Evolutionary conservation across 2,113 vertebrate species (phyloP), one percentile per base, ranked within the genome.

Genomic region (Desmodus rotundus): DNA sequence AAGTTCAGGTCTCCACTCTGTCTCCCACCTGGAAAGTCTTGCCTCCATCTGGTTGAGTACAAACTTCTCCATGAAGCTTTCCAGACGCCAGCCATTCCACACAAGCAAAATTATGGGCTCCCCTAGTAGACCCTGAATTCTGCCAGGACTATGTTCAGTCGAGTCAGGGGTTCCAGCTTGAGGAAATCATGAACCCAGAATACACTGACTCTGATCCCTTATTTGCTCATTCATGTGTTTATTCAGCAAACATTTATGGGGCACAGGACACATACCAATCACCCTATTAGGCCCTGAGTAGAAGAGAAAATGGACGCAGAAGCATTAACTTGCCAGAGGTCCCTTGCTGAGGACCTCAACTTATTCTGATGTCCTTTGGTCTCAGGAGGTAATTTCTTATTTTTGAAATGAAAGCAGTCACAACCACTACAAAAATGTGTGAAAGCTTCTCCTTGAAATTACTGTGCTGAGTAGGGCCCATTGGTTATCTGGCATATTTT

Each of bases 361-460:
- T 95, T 87, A 16, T 54, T 74, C 90, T 52, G 26, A 54, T 90
- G 63, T 17, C 43, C 24, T 56, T 72, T 91, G 4, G 70, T 90
- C n/a, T 61, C 80, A 72, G 54, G 86, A 82, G 20, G 16, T 81
- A 93, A 87, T 91, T 73, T 47, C 13, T 87, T 14, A 7, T 38
- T 67, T 94, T 85, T 70, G 38, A 82, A 70, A 74, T 90, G 33
- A 94, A 97, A 94, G 92, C 72, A 96, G 52, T 72, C 67, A 56
- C 33, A 36, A 43, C 14, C 28, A 19, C 43, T 58, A 43, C 14
- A 82, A 77, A 89, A 91, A 83, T 76, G 16, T 36, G 9, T 83
- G 50, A 95, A 82, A 93, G 28, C 14, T 67, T 85, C 80, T 78
- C 52, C 50, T 87, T 96, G 73, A 92, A 87, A 50, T 85, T 41